Base-by-base conservation (phyloP, 2,888 invertebrate genomes). In the Torymus tubicola region DNA sequence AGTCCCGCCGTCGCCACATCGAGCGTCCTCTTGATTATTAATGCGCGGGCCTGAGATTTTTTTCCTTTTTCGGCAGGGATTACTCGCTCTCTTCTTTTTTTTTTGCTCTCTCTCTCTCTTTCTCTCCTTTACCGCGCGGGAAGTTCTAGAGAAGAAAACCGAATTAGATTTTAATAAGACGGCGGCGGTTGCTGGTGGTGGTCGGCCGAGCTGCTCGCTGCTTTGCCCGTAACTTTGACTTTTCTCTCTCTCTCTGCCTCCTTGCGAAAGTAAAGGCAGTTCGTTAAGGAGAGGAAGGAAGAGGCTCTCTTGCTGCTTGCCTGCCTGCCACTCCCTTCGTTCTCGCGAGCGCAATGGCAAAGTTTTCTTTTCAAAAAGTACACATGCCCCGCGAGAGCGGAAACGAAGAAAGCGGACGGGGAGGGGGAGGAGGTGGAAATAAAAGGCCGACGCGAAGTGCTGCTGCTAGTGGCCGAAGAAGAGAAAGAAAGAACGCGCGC, bases 331-430 rank as follows among this genome's bases (percentile, higher is more conserved):
- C 24, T 24, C 24, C 31, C 31, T 31, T 8, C 8, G 31, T 31
- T 31, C 31, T 31, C 31, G 0, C 24, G n/a, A n/a, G n/a, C 8
- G 53, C 14, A 61, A 71, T 60, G 21, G 58, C 13, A 24, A 75
- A 67, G 65, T 75, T 75, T 67, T 60, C 74, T 75, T 75, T 75
- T 75, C 50, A 75, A 60, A 67, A 67, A 67, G 52, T 75, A 67
- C 58, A 60, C 74, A 67, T 52, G n/a, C 55, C n/a, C 52, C 42
- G 50, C n/a, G 13, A 12, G 52, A 55, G 53, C n/a, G 67, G 13
- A 21, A 50, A 53, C 18, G 50, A 18, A 53, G 67, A 31, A 31
- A 31, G 8, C 31, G 31, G 31, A 8, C 4, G 31, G 31, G 0
- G 31, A 8, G 31, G 31, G 2, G 31, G 31, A 31, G 3, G 24